phyloP scores from a whole-genome alignment of 1,140 invertebrate species.

The Euura lappo region DNA sequence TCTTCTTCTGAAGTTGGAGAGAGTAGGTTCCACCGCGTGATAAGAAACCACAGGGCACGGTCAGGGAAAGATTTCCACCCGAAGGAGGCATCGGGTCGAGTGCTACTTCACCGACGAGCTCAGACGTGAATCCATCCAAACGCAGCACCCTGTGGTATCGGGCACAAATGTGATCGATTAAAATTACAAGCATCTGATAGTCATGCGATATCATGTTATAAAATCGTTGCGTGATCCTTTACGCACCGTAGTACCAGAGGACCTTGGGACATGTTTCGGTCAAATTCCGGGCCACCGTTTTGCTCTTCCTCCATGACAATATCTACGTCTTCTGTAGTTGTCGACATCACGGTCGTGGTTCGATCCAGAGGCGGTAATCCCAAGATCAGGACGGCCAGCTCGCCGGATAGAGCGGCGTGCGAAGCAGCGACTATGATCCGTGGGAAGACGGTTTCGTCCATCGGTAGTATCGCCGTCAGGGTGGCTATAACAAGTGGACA shows the following conservation, averaged over 20 bases:
- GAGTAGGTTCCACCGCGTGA: constrained; percentile 67
- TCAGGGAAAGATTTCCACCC: constrained; percentile 55
- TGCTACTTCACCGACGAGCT: constrained; percentile 51
- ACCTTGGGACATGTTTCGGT: neutral
- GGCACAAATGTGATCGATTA: neutral
- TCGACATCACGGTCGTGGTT: constrained; percentile 21
- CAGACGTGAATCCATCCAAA: constrained; percentile 50
- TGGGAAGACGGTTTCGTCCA: constrained; percentile 37
- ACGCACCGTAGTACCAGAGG: constrained; percentile 9
- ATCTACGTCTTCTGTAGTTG: constrained; percentile 25
- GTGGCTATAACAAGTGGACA: constrained; percentile 34
- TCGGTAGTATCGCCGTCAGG: constrained; percentile 38
- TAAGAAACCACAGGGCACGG: constrained; percentile 73
- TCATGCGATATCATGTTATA: neutral
- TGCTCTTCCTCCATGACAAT: constrained; percentile 30
- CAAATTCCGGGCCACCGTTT: constrained; percentile 15
- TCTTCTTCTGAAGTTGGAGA: constrained; percentile 54
- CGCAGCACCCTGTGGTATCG: constrained; percentile 42
- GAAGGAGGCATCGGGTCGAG: constrained; percentile 34
- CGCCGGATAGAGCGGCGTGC: constrained; percentile 71
- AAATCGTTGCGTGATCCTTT: no score
- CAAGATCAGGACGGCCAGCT: constrained; percentile 65
- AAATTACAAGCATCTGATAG: constrained; percentile 10
- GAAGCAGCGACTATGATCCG: constrained; percentile 54
- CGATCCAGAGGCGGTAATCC: constrained; percentile 32